These are phyloP conservation scores for Meloe dianella DNA, from an alignment of 2,888 invertebrate species.

Conservation along the genomic window DNA sequence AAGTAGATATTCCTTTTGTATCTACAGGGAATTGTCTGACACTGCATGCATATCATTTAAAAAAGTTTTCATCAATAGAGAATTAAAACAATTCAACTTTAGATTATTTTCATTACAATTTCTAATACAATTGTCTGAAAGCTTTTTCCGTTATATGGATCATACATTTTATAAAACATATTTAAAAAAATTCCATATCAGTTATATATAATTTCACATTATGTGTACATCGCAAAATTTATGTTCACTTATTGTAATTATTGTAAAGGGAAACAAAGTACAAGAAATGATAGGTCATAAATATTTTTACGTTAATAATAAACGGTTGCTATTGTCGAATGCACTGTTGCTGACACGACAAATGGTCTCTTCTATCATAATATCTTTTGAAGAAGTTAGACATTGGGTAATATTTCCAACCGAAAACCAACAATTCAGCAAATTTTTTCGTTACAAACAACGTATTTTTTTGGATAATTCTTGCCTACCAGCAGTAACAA, in stretches of 20 bases:
- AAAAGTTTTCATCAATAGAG: neutral
- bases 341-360: neutral
- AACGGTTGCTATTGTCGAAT: neutral
- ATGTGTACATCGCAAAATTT: neutral
- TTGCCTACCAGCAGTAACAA: neutral
- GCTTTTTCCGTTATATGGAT: neutral
- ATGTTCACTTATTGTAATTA: neutral
- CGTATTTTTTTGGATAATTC: neutral
- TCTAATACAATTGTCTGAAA: neutral
- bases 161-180: neutral
- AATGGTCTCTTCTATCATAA: slow-evolving; percentile 1
- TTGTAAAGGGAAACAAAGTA: neutral
- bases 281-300: neutral
- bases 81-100: slow-evolving; percentile 8
- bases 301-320: neutral
- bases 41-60: neutral
- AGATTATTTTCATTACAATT: slow-evolving; percentile 5
- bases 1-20: neutral
- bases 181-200: neutral
- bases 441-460: neutral
- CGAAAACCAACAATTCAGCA: neutral
- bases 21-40: neutral
- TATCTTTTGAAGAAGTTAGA: neutral
- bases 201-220: neutral
- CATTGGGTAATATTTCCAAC: neutral